Conservation (phyloP, 2,113 vertebrate species). For the Lasiurus cinereus region DNA sequence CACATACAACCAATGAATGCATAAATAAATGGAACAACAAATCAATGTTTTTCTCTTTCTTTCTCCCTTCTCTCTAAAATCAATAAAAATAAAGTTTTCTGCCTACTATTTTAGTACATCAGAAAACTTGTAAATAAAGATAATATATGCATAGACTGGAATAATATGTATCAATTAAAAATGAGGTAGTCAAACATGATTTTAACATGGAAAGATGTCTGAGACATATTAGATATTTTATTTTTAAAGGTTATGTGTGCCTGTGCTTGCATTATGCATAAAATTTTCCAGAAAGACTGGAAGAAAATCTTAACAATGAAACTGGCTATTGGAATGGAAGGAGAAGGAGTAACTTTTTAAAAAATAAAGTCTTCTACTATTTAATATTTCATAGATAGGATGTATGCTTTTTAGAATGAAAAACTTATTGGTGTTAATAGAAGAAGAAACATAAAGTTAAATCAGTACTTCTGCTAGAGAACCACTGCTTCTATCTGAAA, state of each 20-base stretch:
- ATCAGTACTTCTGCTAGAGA: conserved; percentile 8
- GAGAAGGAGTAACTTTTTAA: neutral
- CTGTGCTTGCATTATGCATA: neutral
- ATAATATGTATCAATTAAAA: neutral
- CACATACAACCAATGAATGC: neutral
- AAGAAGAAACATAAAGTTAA: conserved; percentile 39
- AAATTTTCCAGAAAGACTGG: neutral
- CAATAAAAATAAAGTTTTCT: neutral
- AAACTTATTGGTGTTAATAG: neutral
- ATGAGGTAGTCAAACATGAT: neutral
- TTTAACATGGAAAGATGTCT: neutral
- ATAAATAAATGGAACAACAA: neutral
- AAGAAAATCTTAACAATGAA: neutral
- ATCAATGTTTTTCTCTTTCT: neutral
- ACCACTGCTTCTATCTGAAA: conserved; percentile 4
- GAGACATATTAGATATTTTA: neutral
- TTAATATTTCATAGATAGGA: conserved; percentile 52
- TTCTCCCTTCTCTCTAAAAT: neutral
- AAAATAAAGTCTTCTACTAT: neutral
- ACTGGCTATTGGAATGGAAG: neutral
- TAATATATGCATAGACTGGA: neutral
- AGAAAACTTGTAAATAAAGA: neutral
- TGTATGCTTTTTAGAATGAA: conserved; percentile 26
- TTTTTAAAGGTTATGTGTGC: neutral
- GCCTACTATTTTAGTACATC: neutral